Evolutionary conservation across 1,140 invertebrate species (phyloP).

Genomic region (Brachionus asplanchnoidis): DNA sequence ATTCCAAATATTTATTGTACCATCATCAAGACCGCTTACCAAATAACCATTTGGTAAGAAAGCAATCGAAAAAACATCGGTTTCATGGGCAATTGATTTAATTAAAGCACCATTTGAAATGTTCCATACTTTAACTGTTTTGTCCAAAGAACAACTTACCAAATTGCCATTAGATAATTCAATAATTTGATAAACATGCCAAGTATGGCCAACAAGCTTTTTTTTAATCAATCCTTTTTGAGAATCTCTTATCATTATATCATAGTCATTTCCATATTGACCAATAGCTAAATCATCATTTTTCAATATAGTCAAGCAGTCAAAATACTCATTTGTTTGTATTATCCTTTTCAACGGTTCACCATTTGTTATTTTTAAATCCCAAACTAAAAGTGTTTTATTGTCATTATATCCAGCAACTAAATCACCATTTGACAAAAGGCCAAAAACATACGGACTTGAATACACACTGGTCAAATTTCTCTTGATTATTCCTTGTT

Average conservation of each 20-base stretch:
- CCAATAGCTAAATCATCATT: not conserved
- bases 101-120: not conserved
- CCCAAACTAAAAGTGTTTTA: too few species aligned
- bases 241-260: not conserved
- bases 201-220: not conserved
- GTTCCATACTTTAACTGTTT: not conserved
- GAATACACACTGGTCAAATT: not conserved
- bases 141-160: not conserved
- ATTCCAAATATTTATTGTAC: not conserved
- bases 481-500: not conserved
- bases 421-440: not conserved
- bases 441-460: not conserved
- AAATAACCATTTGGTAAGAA: not conserved
- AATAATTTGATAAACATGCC: not conserved
- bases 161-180: not conserved
- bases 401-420: too few species aligned
- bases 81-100: not conserved
- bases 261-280: too few species aligned
- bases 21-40: not conserved
- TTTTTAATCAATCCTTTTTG: not conserved
- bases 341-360: too few species aligned
- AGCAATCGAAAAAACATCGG: not conserved
- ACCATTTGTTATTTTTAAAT: too few species aligned
- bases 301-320: too few species aligned
- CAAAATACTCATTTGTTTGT: too few species aligned